These are phyloP conservation scores for Camelus bactrianus DNA, from an alignment of 2,113 vertebrate genomes.

Conservation along the genomic window DNA sequence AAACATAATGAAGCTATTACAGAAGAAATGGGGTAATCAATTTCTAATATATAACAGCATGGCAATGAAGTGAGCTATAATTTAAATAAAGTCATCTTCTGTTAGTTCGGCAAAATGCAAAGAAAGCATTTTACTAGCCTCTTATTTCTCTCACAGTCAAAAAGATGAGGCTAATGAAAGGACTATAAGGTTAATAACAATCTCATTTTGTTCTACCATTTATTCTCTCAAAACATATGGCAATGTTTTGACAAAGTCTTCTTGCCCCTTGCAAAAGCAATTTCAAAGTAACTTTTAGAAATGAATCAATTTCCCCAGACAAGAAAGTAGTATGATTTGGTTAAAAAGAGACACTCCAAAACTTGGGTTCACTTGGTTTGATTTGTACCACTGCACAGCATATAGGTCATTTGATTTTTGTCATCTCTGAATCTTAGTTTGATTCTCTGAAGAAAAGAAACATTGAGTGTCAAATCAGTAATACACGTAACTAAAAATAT, in stretches of 20 bases:
- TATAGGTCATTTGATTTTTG: not conserved
- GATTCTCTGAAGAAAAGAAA: not conserved
- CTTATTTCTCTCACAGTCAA: conserved; percentile 69
- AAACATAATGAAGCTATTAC: conserved; percentile 85
- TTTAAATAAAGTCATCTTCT: conserved; percentile 83
- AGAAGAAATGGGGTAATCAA: conserved; percentile 83
- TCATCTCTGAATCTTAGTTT: not conserved
- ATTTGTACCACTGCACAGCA: not conserved
- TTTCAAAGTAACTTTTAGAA: conserved; percentile 30
- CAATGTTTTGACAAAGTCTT: conserved; percentile 56
- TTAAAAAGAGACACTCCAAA: not conserved
- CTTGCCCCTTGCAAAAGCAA: conserved; percentile 37
- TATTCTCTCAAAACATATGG: conserved; percentile 56
- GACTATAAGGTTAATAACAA: conserved; percentile 82
- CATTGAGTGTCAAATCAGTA: not conserved
- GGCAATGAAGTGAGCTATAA: conserved; percentile 83
- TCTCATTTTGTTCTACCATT: conserved; percentile 69
- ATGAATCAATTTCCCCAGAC: not conserved
- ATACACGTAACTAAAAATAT: not conserved
- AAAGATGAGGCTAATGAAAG: conserved; percentile 79
- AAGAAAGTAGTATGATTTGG: not conserved
- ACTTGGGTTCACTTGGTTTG: not conserved
- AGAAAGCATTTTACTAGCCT: conserved; percentile 82
- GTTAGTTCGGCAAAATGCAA: conserved; percentile 85
- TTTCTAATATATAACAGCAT: conserved; percentile 84